Percentiles rank a stretch among this genome's conserved stretches.
Conservation (phyloP, 2,888 invertebrate genomes). For the Panorpa germanica region DNA sequence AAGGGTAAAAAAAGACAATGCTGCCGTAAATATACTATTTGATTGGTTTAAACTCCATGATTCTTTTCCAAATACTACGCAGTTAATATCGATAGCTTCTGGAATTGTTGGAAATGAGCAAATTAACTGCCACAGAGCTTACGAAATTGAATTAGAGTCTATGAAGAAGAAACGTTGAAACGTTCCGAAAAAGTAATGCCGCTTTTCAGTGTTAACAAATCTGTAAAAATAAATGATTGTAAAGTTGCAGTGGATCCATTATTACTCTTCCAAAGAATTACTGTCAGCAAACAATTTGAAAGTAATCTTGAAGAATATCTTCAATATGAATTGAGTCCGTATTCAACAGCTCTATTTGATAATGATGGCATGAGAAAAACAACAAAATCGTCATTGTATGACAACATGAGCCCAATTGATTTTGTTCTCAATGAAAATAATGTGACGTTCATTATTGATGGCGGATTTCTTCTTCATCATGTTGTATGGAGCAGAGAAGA, state of each 20-base stretch:
- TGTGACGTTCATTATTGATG: constrained; percentile 11
- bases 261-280: constrained; percentile 13
- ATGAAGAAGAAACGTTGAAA: constrained; percentile 12
- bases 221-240: constrained; percentile 11
- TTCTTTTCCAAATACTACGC: constrained; percentile 13
- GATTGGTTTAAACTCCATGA: constrained; percentile 13
- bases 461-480: constrained; percentile 13
- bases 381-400: constrained; percentile 9
- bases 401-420: constrained; percentile 2
- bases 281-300: constrained; percentile 14
- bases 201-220: constrained; percentile 12
- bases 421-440: constrained; percentile 7
- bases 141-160: constrained; percentile 12
- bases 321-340: constrained; percentile 13
- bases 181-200: no score
- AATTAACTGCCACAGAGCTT: constrained; percentile 13
- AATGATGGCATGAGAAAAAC: constrained; percentile 14
- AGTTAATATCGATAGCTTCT: constrained; percentile 13
- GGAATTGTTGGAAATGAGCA: constrained; percentile 15
- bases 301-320: constrained; percentile 8
- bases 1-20: constrained; percentile 15
- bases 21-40: constrained; percentile 13
- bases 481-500: constrained; percentile 13
- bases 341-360: constrained; percentile 12
- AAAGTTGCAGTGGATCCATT: constrained; percentile 9